Base-by-base conservation (phyloP, 2,797 vertebrate genomes). In the Rhyacichthys aspro region DNA sequence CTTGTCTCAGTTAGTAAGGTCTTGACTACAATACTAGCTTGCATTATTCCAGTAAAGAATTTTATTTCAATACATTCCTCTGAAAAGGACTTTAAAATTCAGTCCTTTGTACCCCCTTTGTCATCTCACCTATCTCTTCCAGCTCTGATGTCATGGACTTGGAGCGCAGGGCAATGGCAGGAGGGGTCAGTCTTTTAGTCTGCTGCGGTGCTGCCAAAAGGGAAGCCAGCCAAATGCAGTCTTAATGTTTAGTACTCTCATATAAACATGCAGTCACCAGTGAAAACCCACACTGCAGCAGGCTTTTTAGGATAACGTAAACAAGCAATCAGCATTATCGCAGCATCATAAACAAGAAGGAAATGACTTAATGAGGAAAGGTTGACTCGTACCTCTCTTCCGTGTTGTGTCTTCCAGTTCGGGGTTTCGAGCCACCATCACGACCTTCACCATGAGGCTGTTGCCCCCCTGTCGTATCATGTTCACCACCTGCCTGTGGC, bases 121-220 rank as follows among this genome's bases (percentile, higher is more conserved):
- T 72, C 42, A 17, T 74, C 93, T 94, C 92, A 96, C 95, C 95
- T 94, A 96, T 96, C 88, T 97, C 95, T 72, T 96, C 95, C 86
- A 96, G 91, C 88, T 97, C 96, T 72, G 95, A 97, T 83, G 96
- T 97, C 96, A 97, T 97, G 41, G 96, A 97, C 86, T 96, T 97
- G 86, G 96, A 97, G 68, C 96, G 95, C 80, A 97, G 85, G 63
- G 95, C 94, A 66, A 97, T 95, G 79, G 95, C 92, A 47, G 96
- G 96, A 74, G 96, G 94, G n/a, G 94, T 96, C 80, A 97, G 92
- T 48, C 95, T 91, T 78, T 95, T 96, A 7, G 92, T 92, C 83
- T 96, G 96, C 86, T 95, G 94, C 16, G 94, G 94, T 34, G 93
- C 96, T 94, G 92, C 72, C 85, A 88, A 52, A 50, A 80, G 72